Percentiles rank a stretch among this genome's conserved stretches.
Evolutionary conservation across 2,113 vertebrate genomes (phyloP).

Genomic region (Onychorhynchus coronatus): DNA sequence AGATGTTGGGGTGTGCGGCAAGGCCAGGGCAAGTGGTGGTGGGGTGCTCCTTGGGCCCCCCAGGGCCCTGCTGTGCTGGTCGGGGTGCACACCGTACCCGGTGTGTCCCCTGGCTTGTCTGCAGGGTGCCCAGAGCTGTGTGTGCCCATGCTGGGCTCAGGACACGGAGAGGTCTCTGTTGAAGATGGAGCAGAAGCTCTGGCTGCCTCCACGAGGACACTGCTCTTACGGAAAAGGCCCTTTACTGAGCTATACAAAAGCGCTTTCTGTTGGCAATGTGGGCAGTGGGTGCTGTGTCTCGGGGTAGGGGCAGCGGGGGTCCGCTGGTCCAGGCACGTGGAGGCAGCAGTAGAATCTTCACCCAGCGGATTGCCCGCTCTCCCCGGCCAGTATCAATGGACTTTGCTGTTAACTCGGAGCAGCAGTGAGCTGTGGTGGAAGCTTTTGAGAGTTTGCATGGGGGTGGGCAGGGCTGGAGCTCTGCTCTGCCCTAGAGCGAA

Average conservation of each 20-base stretch:
- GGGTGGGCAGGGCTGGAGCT: not conserved
- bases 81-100: fast-evolving
- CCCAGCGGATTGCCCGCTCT: not conserved
- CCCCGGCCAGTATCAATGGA: not conserved
- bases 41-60: not conserved
- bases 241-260: not conserved
- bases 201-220: not conserved
- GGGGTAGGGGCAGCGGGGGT: not conserved
- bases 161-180: not conserved
- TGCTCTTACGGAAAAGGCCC: not conserved
- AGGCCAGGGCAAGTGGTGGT: fast-evolving
- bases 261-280: not conserved
- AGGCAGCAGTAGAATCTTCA: not conserved
- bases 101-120: fast-evolving
- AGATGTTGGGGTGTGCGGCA: not conserved
- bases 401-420: not conserved
- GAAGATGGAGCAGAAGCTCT: not conserved
- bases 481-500: not conserved
- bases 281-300: fast-evolving
- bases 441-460: not conserved
- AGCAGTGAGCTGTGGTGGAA: not conserved
- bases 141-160: fast-evolving
- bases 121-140: not conserved
- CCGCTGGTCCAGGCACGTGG: not conserved
- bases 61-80: not conserved